Evolutionary conservation across 2,113 vertebrate species (phyloP), one percentile per base, ranked within the genome.

Genomic region (Campylorhamphus procurvoides): DNA sequence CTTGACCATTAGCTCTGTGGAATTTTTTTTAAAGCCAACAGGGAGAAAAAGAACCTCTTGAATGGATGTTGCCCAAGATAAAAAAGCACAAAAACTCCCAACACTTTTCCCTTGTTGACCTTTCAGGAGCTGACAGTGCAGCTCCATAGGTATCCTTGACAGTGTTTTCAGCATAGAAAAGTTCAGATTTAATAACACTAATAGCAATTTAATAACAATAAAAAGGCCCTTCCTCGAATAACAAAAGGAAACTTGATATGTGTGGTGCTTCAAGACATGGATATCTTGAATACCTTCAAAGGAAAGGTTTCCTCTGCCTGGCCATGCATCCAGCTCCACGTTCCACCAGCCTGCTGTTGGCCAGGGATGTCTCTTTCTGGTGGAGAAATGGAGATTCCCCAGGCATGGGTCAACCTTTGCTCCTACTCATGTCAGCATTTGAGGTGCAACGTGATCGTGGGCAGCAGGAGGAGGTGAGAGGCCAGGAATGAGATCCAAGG

Each of bases 391-490:
- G 56, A 28, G 29, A 22, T 29, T 55, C 35, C 37, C n/a, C 78
- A n/a, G 0, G 0, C n/a, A 20, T 0, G 5, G 31, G 18, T 71
- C 7, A 35, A 24, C 12, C 23, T 29, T 39, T 0, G 0, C 62
- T 33, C 14, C 14, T 12, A 12, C 0, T 0, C 28, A 40, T 29
- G 2, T 20, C 64, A 24, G 52, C n/a, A 6, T 10, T 19, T 10
- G 31, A 49, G 28, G 68, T 40, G 11, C 12, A n/a, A 3, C 0
- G 0, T 8, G 42, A 71, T 12, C 33, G 6, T 0, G 10, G 71
- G 62, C 53, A 77, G 83, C 72, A 80, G 59, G 1, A 59, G 66
- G 64, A 42, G 35, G 25, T 9, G 37, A 62, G 44, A 79, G 18
- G 23, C 31, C 17, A 1, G 58, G 67, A 76, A 31, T 58, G 35